A percentile compares a stretch with the other conserved stretches of the same genome.
These are phyloP conservation scores for Drosophila mimetica DNA, from an alignment of 2,888 invertebrate genomes.

Conservation along the genomic window DNA sequence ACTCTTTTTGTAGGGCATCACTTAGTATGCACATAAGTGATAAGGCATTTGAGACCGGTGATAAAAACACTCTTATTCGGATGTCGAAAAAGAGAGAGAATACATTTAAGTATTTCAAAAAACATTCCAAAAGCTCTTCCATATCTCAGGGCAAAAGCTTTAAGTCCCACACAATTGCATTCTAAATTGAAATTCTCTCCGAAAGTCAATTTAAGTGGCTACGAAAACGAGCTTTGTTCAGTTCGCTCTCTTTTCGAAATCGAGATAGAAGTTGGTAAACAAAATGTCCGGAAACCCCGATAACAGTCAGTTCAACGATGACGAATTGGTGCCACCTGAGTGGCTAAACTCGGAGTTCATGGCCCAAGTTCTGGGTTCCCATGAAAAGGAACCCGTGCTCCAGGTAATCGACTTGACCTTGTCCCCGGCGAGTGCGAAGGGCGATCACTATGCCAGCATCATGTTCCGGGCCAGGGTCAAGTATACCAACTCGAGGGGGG, in stretches of 20 bases:
- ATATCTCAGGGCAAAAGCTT: slow-evolving; percentile 9
- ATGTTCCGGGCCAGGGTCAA: slow-evolving; percentile 63
- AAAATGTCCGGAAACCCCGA: slow-evolving; percentile 39
- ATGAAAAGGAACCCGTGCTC: slow-evolving; percentile 40
- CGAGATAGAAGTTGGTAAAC: slow-evolving; percentile 15
- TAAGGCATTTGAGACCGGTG: background rate
- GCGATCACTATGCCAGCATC: slow-evolving; percentile 72
- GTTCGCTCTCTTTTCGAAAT: background rate
- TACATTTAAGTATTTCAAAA: background rate
- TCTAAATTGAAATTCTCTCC: background rate
- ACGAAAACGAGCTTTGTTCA: background rate
- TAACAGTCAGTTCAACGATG: slow-evolving; percentile 43
- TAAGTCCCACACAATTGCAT: background rate
- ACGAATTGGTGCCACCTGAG: slow-evolving; percentile 61
- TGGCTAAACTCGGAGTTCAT: slow-evolving; percentile 64
- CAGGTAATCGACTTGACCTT: slow-evolving; percentile 30
- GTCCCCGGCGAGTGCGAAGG: slow-evolving; percentile 61
- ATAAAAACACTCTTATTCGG: background rate
- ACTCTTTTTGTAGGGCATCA: too few relatives aligned
- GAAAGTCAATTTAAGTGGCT: background rate
- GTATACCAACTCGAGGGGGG: slow-evolving; percentile 43
- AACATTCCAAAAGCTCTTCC: background rate
- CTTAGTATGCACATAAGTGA: too few relatives aligned
- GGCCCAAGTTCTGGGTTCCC: slow-evolving; percentile 39
- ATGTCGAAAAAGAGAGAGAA: background rate